Base-by-base conservation (phyloP, 2,888 invertebrate species). In the Idaea biselata region DNA sequence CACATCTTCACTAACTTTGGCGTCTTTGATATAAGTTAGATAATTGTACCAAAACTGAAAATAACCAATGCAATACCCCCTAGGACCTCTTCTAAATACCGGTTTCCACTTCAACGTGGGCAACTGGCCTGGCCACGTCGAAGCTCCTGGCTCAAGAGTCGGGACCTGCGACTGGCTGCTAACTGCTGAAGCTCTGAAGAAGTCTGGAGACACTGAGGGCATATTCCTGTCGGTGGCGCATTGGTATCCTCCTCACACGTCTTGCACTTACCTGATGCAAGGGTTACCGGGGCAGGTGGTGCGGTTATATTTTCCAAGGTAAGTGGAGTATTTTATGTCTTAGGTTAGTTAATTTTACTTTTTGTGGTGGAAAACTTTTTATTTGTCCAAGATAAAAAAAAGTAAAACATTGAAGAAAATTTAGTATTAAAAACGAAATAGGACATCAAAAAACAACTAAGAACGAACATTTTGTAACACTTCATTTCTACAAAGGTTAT, bases 81-180 rank as follows among this genome's bases (percentile, higher is more conserved):
- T 77, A 95, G 95, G 97, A 56, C 98, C 98, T 0, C 91, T 98
- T 18, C 93, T 98, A 60, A 98, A 98, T 84, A 98, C 97, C 0
- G 98, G 98, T 6, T 98, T 98, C 84, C 98, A 98, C 88, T 98
- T 98, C 91, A 98, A 98, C 89, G 98, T 98, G 60, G 97, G 97
- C 70, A 97, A 97, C 87, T 97, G 97, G 97, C 97, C 97, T 0
- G 97, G 97, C 0, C 97, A 97, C 86, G 97, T 97, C 60, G 97
- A 97, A 80, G 97, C 97, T 0, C 96, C 97, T 0, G 97, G 97
- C 0, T 96, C 96, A 44, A 94, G 96, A 72, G 96, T 97, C 67
- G 97, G 97, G 6, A 96, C 96, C 58, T 97, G 97, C 80, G 97
- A 97, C 85, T 97, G 97, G 97, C 89, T 97, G 60, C 93, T 97